Conservation (phyloP, 2,113 vertebrate species). For the Microtus pennsylvanicus region DNA sequence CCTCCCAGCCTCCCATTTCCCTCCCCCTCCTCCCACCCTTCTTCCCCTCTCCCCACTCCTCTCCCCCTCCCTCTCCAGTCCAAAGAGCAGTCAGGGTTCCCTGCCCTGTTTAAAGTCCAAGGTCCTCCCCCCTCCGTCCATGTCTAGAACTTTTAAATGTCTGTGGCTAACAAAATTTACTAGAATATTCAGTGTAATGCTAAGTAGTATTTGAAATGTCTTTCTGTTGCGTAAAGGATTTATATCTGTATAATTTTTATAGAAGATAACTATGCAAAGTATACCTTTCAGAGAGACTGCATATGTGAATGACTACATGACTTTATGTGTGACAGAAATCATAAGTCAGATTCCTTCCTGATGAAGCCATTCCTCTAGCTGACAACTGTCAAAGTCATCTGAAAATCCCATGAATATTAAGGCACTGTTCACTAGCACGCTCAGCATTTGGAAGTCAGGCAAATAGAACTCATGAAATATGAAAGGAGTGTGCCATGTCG, state of each 20-base stretch:
- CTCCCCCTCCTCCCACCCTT: too few relatives aligned
- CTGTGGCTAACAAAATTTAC: slow-evolving; percentile 1
- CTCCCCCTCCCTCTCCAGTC: too few relatives aligned
- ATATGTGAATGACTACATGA: slow-evolving; percentile 63
- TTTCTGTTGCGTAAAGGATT: slow-evolving; percentile 32
- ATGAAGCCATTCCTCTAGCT: slow-evolving; percentile 88
- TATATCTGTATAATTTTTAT: slow-evolving; percentile 56
- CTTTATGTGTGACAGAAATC: slow-evolving; percentile 77
- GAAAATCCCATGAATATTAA: slow-evolving; percentile 90
- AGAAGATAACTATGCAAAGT: slow-evolving; percentile 47
- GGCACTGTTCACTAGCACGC: slow-evolving; percentile 84
- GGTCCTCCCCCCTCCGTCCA: too few relatives aligned
- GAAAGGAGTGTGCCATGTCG: slow-evolving; percentile 85
- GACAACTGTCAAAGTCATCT: slow-evolving; percentile 87
- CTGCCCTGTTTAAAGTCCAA: too few relatives aligned
- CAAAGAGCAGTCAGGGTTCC: too few relatives aligned
- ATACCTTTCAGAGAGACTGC: slow-evolving; percentile 69
- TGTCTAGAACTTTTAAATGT: slow-evolving; percentile 1
- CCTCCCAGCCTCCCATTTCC: too few relatives aligned
- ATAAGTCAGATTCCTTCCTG: slow-evolving; percentile 83
- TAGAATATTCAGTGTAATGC: neutral
- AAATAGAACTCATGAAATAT: slow-evolving; percentile 92
- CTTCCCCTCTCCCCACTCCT: too few relatives aligned
- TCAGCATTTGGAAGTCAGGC: slow-evolving; percentile 88
- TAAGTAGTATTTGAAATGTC: slow-evolving; percentile 25